phyloP scores from a whole-genome alignment of 2,113 vertebrate species.

The Campylomormyrus tamandua region DNA sequence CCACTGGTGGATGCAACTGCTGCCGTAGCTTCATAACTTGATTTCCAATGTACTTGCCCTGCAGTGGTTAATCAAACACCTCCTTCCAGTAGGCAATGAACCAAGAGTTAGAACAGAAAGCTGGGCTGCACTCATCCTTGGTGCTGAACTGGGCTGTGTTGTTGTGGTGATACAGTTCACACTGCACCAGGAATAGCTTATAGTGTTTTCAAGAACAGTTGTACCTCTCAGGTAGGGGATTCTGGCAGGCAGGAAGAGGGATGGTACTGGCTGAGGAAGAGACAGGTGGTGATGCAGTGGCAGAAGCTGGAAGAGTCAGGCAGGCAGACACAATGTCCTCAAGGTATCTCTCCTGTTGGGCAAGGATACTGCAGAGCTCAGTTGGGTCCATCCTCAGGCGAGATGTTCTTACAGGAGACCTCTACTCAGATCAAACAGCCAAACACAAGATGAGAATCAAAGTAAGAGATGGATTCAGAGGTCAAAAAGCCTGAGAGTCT shows the following conservation, averaged over 20 bases:
- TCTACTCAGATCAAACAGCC: neutral
- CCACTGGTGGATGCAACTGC: neutral
- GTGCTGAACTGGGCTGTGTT: neutral
- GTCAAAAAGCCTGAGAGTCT: neutral
- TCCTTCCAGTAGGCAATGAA: neutral
- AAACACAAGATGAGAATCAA: neutral
- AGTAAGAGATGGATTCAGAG: neutral
- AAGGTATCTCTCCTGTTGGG: too few species aligned
- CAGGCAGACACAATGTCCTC: too few species aligned
- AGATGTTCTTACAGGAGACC: neutral
- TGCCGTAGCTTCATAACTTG: neutral
- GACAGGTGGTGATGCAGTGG: too few species aligned
- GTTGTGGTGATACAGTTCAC: neutral
- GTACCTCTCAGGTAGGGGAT: too few species aligned
- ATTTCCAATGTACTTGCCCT: neutral
- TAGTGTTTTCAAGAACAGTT: too few species aligned
- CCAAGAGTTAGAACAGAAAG: neutral
- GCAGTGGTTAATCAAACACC: neutral
- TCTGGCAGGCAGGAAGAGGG: too few species aligned
- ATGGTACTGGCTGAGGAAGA: too few species aligned
- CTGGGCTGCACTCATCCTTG: neutral
- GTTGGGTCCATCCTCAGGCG: neutral
- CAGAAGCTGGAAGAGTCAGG: too few species aligned
- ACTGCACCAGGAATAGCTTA: too few species aligned
- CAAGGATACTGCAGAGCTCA: neutral